Base-by-base conservation (phyloP, 2,888 invertebrate species). In the Brenthis hecate region DNA sequence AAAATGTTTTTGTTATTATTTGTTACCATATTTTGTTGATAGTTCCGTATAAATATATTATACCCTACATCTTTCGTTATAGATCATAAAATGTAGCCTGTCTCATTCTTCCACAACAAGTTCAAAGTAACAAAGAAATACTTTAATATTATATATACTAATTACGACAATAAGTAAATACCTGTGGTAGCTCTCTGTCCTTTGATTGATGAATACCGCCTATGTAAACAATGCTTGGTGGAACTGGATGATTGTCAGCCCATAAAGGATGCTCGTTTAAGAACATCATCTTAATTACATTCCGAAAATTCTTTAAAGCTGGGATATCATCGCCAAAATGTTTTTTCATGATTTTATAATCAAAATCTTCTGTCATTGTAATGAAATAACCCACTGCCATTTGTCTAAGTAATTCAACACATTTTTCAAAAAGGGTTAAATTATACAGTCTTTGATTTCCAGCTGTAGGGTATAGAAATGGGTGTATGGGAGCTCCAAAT, bases 221-320 rank as follows among this genome's bases (percentile, higher is more conserved):
- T 61, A 85, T 75, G 62, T 80, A 81, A 3, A 84, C 50, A 1
- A 86, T 77, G 55, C 73, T 79, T 0, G 84, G 81, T 11, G 81
- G 80, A 5, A 78, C 73, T 1, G 85, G 85, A 3, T 76, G 76
- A 57, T 81, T 84, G 3, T 75, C 76, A 64, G 79, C 79, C 80
- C 81, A 86, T n/a, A 85, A 65, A 3, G 81, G 79, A 75, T 85
- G 76, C 23, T 79, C 69, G 63, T 84, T 82, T 13, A 83, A 11
- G 32, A 85, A 81, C 5, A 83, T 48, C 80, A 85, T 79, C 3
- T 81, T 77, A 19, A 84, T 71, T 64, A 80, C 81, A 6, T 77
- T 73, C 2, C 53, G 60, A 16, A 82, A 68, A 19, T 76, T 73
- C 2, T 23, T 36, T 5, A 79, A 32, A 36, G 63, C 14, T 6